Conservation (phyloP, 2,113 vertebrate species). For the western clawed frog (Xenopus tropicalis) region UCB_Xtro_10.0 CM004446.2:39788001-39788500, state of each 20-base stretch:
- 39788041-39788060: too few species aligned
- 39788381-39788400: too few species aligned
- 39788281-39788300: constrained; percentile 19
- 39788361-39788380: too few species aligned
- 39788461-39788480: too few species aligned
- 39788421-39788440: too few species aligned
- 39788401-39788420: too few species aligned
- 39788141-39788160: constrained; percentile 33
- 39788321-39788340: too few species aligned
- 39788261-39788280: constrained; percentile 24
- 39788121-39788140: constrained; percentile 17
- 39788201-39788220: constrained; percentile 30
- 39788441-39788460: too few species aligned
- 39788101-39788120: not conserved
- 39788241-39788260: constrained; percentile 4
- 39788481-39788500: too few species aligned
- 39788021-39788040: too few species aligned
- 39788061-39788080: not conserved
- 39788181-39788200: constrained; percentile 2
- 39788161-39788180: constrained; percentile 18
- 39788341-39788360: too few species aligned
- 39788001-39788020: too few species aligned
- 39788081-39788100: constrained; percentile 4
- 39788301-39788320: not conserved
- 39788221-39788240: not conserved